Base-by-base conservation (phyloP, 1,140 invertebrate species). In the Acromyrmex heyeri region DNA sequence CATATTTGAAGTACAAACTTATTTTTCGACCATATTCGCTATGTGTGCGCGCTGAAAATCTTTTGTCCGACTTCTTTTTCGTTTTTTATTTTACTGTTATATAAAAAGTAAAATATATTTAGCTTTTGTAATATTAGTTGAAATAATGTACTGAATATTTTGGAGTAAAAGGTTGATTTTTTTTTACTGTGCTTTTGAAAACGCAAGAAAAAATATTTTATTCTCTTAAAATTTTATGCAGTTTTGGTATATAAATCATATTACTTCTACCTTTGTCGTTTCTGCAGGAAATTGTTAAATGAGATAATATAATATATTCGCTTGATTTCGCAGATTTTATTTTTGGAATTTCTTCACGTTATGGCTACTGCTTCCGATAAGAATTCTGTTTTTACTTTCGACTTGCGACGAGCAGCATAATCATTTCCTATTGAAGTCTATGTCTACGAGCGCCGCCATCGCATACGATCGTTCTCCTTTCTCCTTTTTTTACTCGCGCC, bases 401-500 rank as follows among this genome's bases (percentile, higher is more conserved):
- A 44, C 61, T 12, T 10, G 21, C 73, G 50, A 38, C 53, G 72
- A 21, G 30, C n/a, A 34, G 64, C 24, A 61, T 57, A 62, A 87
- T 69, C 53, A 79, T 86, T 79, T 77, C 67, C 64, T 61, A 65
- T 62, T 48, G 38, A 88, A 83, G 72, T 59, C n/a, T 59, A 75
- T 16, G 79, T 86, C 88, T 90, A 87, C 86, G 72, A 90, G 65
- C 88, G 61, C 75, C 86, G 78, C 73, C 65, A 86, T 85, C 79
- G 76, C 88, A 30, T 87, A 81, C 89, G 85, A 85, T 87, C 85
- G 70, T 81, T 65, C 69, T 89, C 86, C 76, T 90, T 69, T 81
- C 76, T 86, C 59, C 86, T 88, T 86, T 88, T 86, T 87, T 85
- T 81, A 78, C 77, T 86, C 86, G 88, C 62, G 79, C 86, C 82